Evolutionary conservation across 2,113 vertebrate genomes (phyloP), one percentile per base, ranked within the genome.

Genomic region (Sakesphorus luctuosus): DNA sequence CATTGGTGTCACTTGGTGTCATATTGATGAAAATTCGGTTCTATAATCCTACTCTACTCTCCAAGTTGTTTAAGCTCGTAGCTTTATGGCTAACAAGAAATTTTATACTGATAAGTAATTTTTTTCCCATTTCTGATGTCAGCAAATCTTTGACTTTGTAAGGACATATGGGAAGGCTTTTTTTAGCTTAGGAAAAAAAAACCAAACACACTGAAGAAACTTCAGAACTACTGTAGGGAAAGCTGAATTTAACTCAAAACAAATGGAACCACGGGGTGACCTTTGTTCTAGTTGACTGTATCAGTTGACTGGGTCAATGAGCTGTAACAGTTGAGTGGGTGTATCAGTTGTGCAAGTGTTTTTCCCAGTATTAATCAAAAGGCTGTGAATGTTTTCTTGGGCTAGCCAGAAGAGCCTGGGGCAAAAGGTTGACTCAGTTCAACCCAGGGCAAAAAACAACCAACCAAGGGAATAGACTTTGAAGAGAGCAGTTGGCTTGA

Each of bases 61-160:
- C 33, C 40, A 71, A n/a, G 19, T 59, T 93, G 67, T 96, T 97
- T 89, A 94, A 95, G 53, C 56, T 86, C 84, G 63, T 71, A 97
- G 28, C 50, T 96, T 95, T 92, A 47, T 91, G 74, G 11, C 55
- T 94, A 94, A 91, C 12, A 87, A 85, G 89, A 95, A 82, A 55
- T 78, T 63, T 90, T 94, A 84, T 59, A 65, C 59, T 87, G 86
- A 93, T 91, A 96, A 89, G 76, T 89, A 95, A 61, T 58, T 63
- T 63, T 29, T 67, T 62, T 66, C 18, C 14, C 2, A 36, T 11
- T 84, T 66, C 31, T 86, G 77, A 67, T 72, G 20, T 77, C 90
- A 94, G 71, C 44, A 89, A 78, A 96, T 83, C 21, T 84, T 72
- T 69, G 15, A 62, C 74, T 90, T 94, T 67, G 10, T 58, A 74